Percentiles rank a stretch among this genome's conserved stretches.
phyloP scores from a whole-genome alignment of 2,797 vertebrate genomes.

The Megaceryle alcyon region DNA sequence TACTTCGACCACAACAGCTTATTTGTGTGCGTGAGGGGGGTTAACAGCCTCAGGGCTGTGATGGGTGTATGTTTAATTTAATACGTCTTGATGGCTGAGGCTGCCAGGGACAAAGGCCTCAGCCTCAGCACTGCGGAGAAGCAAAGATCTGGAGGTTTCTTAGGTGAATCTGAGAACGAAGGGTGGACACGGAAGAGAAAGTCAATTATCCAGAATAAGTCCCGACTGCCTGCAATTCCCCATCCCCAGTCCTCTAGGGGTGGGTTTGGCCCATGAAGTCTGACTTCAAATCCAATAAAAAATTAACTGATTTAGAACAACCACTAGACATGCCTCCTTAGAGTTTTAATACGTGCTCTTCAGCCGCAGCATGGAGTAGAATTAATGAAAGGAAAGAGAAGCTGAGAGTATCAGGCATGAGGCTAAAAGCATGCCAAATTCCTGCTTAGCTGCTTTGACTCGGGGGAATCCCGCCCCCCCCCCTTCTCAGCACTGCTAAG shows the following conservation, averaged over 20 bases:
- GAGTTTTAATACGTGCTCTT: neutral
- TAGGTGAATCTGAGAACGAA: neutral
- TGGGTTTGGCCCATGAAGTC: neutral
- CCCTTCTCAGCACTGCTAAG: neutral
- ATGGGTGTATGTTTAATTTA: neutral
- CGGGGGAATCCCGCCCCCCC: neutral
- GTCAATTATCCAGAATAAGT: neutral
- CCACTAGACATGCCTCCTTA: neutral
- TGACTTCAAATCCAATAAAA: slow-evolving; percentile 37
- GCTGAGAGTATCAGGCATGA: neutral
- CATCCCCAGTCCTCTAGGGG: neutral
- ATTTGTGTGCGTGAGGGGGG: neutral
- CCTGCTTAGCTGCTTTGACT: neutral
- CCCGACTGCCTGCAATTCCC: neutral
- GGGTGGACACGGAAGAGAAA: neutral
- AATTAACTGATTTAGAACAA: slow-evolving; percentile 16
- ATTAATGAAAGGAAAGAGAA: neutral
- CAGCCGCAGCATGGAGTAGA: neutral
- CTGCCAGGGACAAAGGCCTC: neutral
- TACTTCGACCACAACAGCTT: neutral
- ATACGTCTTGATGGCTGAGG: neutral
- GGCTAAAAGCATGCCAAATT: neutral
- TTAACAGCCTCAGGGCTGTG: neutral
- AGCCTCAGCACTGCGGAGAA: neutral
- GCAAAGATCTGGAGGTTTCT: neutral